Evolutionary conservation across 64 coral and sea anemone genomes (phyloP), one percentile per base, ranked within the genome.

Genomic region (Catalaphyllia jardinei): DNA sequence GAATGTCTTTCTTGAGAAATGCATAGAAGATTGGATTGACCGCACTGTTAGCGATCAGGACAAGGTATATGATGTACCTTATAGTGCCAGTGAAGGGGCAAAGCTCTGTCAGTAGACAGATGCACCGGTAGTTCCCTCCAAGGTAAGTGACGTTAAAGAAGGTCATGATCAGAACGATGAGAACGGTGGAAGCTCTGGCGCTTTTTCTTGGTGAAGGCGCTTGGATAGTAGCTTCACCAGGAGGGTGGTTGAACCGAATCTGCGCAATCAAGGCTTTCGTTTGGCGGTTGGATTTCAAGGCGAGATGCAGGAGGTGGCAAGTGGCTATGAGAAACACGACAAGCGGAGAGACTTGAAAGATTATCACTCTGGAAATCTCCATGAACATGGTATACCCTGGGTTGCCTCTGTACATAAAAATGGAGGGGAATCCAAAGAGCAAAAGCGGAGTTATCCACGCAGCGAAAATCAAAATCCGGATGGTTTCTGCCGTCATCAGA

Each of bases 11-110:
- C 79, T 91, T 91, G 25, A 83, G 27, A 35, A 91, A 73, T 0
- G 89, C 78, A 28, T 91, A 91, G 42, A 91, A 12, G 22, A 91
- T 31, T 61, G 89, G 89, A 75, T 91, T 91, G 50, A 81, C 79
- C 0, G 79, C 79, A 10, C 67, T 59, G 19, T 91, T 91, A 49
- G 80, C 80, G 19, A 91, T 79, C 27, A 91, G 67, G 4, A 62
- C 30, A 4, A 91, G 54, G 62, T 71, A 83, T 16, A 91, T 74
- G 29, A 75, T 74, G 10, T 75, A 31, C 31, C 33, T 91, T 0
- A 80, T 17, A 24, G 51, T 30, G 22, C 49, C 49, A 27, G 24
- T 10, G 38, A 79, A 60, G 2, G 76, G 76, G 24, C 76, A 79
- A 4, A 4, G 0, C 7, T 79, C 28, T 22, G 76, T 79, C 22